These are phyloP conservation scores for Trogon melanurus DNA, from an alignment of 2,113 vertebrate genomes.

Conservation along the genomic window DNA sequence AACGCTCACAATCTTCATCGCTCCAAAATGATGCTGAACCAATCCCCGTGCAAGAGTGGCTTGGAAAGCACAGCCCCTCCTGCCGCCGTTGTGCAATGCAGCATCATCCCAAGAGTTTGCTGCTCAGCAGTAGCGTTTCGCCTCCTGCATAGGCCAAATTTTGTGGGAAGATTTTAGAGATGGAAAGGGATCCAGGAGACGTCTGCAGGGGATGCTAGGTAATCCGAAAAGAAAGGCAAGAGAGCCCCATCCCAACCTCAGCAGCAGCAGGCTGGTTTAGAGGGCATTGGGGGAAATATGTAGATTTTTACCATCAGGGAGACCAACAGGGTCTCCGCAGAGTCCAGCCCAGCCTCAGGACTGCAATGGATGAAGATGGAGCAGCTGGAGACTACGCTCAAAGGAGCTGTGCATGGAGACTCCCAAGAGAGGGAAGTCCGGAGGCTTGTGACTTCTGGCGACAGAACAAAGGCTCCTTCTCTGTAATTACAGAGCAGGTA, in stretches of 20 bases:
- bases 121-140: background rate
- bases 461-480: background rate
- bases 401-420: background rate
- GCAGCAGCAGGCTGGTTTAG: background rate
- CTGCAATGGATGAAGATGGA: background rate
- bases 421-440: background rate
- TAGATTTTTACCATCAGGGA: background rate
- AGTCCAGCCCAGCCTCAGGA: background rate
- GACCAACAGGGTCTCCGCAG: background rate
- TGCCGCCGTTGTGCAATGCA: background rate
- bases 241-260: background rate
- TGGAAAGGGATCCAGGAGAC: background rate
- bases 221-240: background rate
- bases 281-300: background rate
- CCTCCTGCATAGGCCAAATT: background rate
- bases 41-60: background rate
- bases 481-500: background rate
- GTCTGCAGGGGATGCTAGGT: background rate
- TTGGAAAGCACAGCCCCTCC: background rate
- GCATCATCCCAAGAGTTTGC: accelerated
- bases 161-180: background rate
- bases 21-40: background rate
- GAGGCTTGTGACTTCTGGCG: background rate
- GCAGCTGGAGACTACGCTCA: background rate
- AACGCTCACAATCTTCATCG: background rate